Evolutionary conservation across 2,888 invertebrate genomes (phyloP).

Genomic region (Mythimna loreyi): DNA sequence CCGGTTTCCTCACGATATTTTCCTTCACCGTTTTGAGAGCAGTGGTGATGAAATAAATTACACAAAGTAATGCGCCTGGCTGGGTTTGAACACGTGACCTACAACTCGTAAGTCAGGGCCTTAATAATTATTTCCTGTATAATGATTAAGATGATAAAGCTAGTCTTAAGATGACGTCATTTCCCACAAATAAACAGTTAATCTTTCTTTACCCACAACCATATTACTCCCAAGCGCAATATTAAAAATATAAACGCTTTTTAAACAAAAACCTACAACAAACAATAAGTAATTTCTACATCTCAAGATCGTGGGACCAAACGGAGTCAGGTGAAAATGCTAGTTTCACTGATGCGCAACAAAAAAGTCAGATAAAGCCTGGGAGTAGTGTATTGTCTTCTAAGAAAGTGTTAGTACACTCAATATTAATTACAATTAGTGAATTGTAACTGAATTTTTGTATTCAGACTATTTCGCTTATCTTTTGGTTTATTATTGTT

Average conservation of each 20-base stretch:
- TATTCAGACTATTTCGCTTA: conserved; percentile 6
- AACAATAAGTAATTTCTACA: conserved; percentile 80
- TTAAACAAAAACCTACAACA: conserved; percentile 59
- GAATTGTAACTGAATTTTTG: conserved; percentile 38
- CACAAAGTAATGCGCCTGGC: no score
- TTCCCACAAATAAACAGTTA: no score
- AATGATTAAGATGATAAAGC: no score
- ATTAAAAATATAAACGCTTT: conserved; percentile 60
- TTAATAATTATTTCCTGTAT: no score
- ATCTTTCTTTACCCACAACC: not conserved
- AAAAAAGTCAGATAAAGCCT: conserved; percentile 78
- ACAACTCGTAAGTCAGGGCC: no score
- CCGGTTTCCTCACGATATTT: no score
- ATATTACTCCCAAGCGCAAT: conserved; percentile 48
- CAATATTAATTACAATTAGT: conserved; percentile 46
- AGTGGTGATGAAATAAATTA: no score
- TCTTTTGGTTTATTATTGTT: not conserved
- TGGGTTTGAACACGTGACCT: no score
- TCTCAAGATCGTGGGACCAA: conserved; percentile 77
- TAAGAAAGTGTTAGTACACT: conserved; percentile 75
- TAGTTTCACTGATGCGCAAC: conserved; percentile 81
- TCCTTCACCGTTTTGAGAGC: no score
- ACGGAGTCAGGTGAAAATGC: conserved; percentile 73
- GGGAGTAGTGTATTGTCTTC: conserved; percentile 75
- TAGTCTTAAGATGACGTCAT: no score